Base-by-base conservation (phyloP, 2,888 invertebrate species). In the Agriopis aurantiaria region DNA sequence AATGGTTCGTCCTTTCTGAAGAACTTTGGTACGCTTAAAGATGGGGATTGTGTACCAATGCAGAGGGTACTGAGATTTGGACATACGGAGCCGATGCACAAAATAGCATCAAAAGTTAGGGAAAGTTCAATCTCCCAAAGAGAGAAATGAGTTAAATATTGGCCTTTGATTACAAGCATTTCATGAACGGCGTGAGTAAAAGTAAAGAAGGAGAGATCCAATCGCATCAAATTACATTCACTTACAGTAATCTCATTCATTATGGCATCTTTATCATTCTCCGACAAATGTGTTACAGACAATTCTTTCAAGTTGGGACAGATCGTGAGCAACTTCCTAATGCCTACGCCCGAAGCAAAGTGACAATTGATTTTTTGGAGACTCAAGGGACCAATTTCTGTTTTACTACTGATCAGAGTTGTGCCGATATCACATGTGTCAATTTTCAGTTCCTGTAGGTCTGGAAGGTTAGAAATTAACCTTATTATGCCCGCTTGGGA, bases 341-440 rank as follows among this genome's bases (percentile, higher is more conserved):
- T 90, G 68, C 93, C 91, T 12, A 89, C 89, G 8, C 90, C 91
- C 45, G 94, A 92, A 46, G 91, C 91, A 76, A 92, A 94, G 78
- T 94, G 94, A 74, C 91, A 91, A 69, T 93, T 94, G 0, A 94
- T 90, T 85, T 93, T 94, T 56, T 85, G 85, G 46, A 95, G 87
- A 82, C 88, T 88, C 40, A 94, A 82, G 0, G 94, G 93, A 14
- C 91, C 91, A 65, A 93, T 88, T 3, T 88, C 85, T 56, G 83
- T 74, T 9, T 86, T 81, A 5, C 91, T 86, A n/a, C 88, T 83
- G 33, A 92, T 91, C 46, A 95, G 84, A 6, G 93, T 94, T 0
- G 94, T 91, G 40, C 94, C 94, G 61, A 95, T 90, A 80, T 95
- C 94, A 78, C 95, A 94, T 51, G 94, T 94, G 79, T 95, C 94